phyloP scores from a whole-genome alignment of 2,113 vertebrate species.

The Neotragus moschatus region DNA sequence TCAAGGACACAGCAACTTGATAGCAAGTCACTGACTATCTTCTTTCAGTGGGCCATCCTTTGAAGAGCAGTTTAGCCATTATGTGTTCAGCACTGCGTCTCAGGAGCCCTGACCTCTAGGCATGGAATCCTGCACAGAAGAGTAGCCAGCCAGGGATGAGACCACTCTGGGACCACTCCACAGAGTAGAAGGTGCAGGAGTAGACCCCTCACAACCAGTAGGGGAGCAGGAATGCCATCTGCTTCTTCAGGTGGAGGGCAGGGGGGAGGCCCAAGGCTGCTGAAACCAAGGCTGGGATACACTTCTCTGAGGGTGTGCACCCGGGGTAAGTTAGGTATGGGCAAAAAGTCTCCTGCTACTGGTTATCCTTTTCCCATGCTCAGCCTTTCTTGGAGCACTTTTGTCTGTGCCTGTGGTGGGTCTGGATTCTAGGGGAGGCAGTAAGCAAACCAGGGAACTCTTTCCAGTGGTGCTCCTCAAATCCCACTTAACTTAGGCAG shows the following conservation, averaged over 20 bases:
- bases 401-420: not conserved
- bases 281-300: not conserved
- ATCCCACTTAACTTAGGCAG: not conserved
- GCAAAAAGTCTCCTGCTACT: not conserved
- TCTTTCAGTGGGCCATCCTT: not conserved
- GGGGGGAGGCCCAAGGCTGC: not conserved
- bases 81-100: too few relatives aligned
- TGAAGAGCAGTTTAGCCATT: not conserved
- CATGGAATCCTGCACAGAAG: not conserved
- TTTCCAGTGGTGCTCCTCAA: not conserved
- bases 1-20: not conserved
- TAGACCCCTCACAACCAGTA: not conserved
- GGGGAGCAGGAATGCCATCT: not conserved
- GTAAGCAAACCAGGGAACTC: not conserved
- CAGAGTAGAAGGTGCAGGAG: not conserved
- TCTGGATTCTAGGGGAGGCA: not conserved
- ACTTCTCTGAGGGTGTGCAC: not conserved
- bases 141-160: not conserved
- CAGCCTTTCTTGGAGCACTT: not conserved
- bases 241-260: not conserved
- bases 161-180: not conserved
- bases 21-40: not conserved
- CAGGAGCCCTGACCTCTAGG: not conserved
- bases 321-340: not conserved
- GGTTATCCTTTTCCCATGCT: not conserved